These are phyloP conservation scores for Crypturellus tataupa DNA, from an alignment of 2,797 vertebrate species.

Conservation along the genomic window DNA sequence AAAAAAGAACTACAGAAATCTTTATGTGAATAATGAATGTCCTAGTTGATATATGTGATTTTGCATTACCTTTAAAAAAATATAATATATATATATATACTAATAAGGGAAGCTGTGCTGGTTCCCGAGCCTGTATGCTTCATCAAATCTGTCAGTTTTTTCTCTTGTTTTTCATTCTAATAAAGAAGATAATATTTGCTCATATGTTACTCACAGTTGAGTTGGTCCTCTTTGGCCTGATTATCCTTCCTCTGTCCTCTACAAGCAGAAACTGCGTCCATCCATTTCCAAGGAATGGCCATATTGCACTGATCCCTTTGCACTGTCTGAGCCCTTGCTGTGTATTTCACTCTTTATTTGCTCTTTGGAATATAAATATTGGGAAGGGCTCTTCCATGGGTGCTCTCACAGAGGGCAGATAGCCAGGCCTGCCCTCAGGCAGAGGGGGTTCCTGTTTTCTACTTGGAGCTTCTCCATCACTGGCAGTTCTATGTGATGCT, in stretches of 20 bases:
- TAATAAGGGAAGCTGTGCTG: background rate
- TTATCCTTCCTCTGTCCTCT: fast-evolving
- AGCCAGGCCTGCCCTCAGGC: background rate
- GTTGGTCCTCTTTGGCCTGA: background rate
- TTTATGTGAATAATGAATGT: background rate
- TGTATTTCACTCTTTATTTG: background rate
- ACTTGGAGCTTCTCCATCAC: background rate
- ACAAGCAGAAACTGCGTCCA: background rate
- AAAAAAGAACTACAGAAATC: background rate
- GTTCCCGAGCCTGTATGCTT: background rate
- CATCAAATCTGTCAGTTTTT: background rate
- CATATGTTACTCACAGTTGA: background rate
- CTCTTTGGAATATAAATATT: background rate
- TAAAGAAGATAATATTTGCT: background rate
- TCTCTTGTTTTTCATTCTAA: slow-evolving; percentile 32
- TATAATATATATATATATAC: background rate
- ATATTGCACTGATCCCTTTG: background rate
- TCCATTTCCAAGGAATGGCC: background rate
- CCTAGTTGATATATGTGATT: background rate
- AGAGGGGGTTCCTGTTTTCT: fast-evolving
- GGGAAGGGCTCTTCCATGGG: background rate
- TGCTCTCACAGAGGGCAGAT: background rate
- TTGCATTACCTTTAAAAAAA: background rate
- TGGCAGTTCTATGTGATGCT: background rate
- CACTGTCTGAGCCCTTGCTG: background rate